Evolutionary conservation across 2,888 invertebrate genomes (phyloP), one percentile per base, ranked within the genome.

Genomic region (Pelosia muscerda): DNA sequence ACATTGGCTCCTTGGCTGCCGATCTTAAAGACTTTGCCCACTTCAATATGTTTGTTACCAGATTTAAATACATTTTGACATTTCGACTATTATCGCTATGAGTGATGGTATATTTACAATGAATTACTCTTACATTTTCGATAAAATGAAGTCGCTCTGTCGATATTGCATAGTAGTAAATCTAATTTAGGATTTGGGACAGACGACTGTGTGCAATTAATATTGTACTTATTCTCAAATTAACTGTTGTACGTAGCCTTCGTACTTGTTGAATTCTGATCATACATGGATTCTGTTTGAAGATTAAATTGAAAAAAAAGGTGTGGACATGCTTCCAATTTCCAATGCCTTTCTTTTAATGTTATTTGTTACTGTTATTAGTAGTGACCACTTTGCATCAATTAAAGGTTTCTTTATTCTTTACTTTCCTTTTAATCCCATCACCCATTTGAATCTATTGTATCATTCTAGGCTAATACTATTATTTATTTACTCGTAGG

Each of bases 1-100:
- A 84, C 84, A 82, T 82, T 81, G 76, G 81, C 84, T 84, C 73
- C 79, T 82, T 81, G 76, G 81, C 84, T 84, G 73, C 79, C 81
- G 84, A 87, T 84, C 81, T 82, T 75, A 75, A 73, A 71, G 74
- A 75, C 75, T 75, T 38, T 72, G 65, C 64, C 72, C 76, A 82
- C 81, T 81, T 77, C 79, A 79, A 79, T 75, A 74, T 75, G 78
- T 76, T 74, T 62, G 75, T 66, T 60, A 49, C 77, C 71, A 66
- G 74, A 77, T 81, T 81, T 81, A 75, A 83, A 81, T 81, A 73
- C 65, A 80, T 72, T 79, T 77, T 74, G 79, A 82, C 81, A 79
- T 76, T 68, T 67, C 64, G 62, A 49, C 79, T 69, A 73, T 82
- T 81, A 78, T 75, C 64, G 73, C 42, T 66, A 49, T 81, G 83